Conservation (phyloP, 2,113 vertebrate species). For the Donacobius atricapilla region DNA sequence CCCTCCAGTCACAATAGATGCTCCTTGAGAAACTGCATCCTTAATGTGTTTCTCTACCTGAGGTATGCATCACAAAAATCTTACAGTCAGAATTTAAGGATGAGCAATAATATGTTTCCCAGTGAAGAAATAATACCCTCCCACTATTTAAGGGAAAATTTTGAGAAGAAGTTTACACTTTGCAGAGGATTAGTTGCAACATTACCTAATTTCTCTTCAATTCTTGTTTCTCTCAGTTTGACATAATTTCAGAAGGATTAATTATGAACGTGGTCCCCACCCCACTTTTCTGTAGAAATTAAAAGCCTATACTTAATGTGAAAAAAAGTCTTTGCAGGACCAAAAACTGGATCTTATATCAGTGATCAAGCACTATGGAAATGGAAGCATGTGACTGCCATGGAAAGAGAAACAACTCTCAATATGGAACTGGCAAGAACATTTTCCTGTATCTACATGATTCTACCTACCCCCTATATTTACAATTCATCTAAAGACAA, state of each 20-base stretch:
- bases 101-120: not conserved
- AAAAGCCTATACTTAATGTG: not conserved
- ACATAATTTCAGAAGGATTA: not conserved
- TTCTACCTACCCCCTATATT: not conserved
- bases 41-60: slow-evolving; percentile 87
- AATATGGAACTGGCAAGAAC: not conserved
- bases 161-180: not conserved
- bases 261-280: not conserved
- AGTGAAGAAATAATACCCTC: not conserved
- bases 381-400: not conserved
- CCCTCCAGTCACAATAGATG: slow-evolving; percentile 84
- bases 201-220: not conserved
- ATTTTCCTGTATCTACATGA: not conserved
- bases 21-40: slow-evolving; percentile 87
- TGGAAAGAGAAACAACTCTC: not conserved
- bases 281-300: not conserved
- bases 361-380: not conserved
- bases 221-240: not conserved
- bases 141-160: not conserved
- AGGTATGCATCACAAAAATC: not conserved
- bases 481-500: not conserved
- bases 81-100: not conserved
- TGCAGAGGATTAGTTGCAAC: not conserved
- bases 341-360: not conserved
- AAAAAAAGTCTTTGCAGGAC: not conserved